Base-by-base conservation (phyloP, 2,113 vertebrate species). In the Dasyornis broadbenti region DNA sequence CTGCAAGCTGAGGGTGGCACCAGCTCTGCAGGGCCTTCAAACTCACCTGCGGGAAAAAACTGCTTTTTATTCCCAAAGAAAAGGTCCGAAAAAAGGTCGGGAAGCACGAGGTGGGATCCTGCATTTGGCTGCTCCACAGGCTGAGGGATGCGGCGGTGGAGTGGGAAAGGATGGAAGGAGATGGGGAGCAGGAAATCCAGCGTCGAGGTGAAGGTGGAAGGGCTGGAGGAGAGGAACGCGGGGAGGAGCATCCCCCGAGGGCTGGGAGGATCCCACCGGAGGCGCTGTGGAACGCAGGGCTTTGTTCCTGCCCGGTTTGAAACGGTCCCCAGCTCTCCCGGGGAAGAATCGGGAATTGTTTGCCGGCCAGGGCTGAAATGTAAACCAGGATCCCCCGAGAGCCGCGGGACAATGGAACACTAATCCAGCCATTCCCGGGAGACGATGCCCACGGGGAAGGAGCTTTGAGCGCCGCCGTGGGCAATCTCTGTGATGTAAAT, bases 301-400 rank as follows among this genome's bases (percentile, higher is more conserved):
- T 84, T 91, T 95, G 50, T 86, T 83, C 66, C 68, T 39, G 68
- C 65, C 64, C 33, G 73, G 52, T 49, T 84, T 79, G 82, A 65
- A 59, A 65, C 2, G 20, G 8, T 75, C 47, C 49, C 70, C 59
- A 59, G 59, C 59, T 93, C 80, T 92, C 39, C 30, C 50, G 6
- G 22, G 77, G 69, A 75, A 91, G 86, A 84, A 83, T 72, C 54
- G 21, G 70, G 72, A 90, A 88, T 69, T 89, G 75, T 86, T 78
- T 45, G 6, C 37, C 69, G 59, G 86, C 86, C 92, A 79, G 59
- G 53, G 20, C 69, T 56, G 73, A 66, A 94, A 49, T 87, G 92
- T 89, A 94, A 97, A 92, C 88, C 83, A 70, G 90, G 61, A 91
- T 94, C 80, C 90, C 92, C 95, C n/a, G 23, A 50, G 92, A 92